These are phyloP conservation scores for Puntigrus tetrazona DNA, from an alignment of 2,113 vertebrate genomes.

Conservation along the genomic window DNA sequence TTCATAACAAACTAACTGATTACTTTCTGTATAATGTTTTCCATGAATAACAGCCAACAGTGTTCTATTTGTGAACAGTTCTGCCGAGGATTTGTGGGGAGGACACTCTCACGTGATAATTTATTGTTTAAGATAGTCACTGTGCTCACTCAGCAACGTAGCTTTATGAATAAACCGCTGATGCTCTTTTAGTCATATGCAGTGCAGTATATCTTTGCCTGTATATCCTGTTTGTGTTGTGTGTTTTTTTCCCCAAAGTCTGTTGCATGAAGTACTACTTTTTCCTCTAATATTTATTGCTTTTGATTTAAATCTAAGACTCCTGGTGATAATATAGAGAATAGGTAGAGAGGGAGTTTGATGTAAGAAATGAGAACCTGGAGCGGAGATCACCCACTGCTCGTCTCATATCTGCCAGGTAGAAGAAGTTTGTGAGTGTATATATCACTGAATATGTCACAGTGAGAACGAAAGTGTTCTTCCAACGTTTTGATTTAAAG, in stretches of 20 bases:
- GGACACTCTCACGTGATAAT: neutral
- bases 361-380: neutral
- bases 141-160: neutral
- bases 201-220: conserved; percentile 5
- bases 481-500: conserved; percentile 23
- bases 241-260: no score
- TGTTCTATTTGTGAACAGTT: neutral
- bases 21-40: neutral
- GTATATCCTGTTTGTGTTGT: neutral
- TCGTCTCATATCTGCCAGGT: neutral
- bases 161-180: conserved; percentile 19
- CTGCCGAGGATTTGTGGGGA: neutral
- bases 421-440: neutral
- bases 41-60: neutral
- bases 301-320: neutral
- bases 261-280: neutral
- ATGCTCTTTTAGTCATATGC: conserved; percentile 21
- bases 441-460: neutral
- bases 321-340: neutral
- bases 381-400: neutral
- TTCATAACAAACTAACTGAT: neutral
- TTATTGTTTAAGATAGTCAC: neutral
- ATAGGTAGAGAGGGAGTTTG: neutral
- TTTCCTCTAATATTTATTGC: conserved; percentile 16
- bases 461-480: neutral